Conservation (phyloP, 53 echinoderm and acorn worm species). For the Actinopyga echinites region DNA sequence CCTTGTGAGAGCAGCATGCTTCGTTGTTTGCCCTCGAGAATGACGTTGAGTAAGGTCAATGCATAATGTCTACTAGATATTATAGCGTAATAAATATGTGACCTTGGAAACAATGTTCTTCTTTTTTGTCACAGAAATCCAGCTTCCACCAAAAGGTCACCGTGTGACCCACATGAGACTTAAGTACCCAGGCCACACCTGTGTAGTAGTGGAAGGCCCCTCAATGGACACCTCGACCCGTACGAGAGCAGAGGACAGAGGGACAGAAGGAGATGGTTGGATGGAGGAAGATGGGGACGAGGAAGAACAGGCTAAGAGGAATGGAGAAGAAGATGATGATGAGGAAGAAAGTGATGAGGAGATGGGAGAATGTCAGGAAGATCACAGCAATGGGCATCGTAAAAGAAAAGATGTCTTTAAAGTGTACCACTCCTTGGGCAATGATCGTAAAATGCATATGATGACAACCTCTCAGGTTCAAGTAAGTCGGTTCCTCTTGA, state of each 20-base stretch:
- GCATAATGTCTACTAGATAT: too few species aligned
- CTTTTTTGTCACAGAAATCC: background rate
- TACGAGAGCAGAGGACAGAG: constrained; percentile 37
- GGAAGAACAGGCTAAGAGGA: background rate
- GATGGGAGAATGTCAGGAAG: background rate
- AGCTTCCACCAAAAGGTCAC: background rate
- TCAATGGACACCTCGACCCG: background rate
- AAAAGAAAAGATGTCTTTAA: constrained; percentile 13
- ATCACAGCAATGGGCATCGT: constrained; percentile 1
- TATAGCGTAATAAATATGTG: too few species aligned
- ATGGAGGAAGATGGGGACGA: constrained; percentile 43
- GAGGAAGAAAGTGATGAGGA: background rate
- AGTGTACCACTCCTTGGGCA: constrained; percentile 72
- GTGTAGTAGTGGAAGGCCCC: constrained; percentile 3
- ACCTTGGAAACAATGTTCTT: background rate
- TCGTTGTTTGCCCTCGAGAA: too few species aligned
- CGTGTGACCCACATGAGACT: background rate
- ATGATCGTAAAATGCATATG: constrained; percentile 75
- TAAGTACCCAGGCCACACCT: constrained; percentile 39
- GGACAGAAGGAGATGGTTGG: constrained; percentile 25
- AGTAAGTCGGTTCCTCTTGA: too few species aligned
- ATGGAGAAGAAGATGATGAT: constrained; percentile 42
- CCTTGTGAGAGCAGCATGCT: too few species aligned
- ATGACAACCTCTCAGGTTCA: constrained; percentile 56
- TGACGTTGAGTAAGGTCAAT: too few species aligned